phyloP scores from a whole-genome alignment of 2,113 vertebrate genomes.

The Capreolus pygargus region DNA sequence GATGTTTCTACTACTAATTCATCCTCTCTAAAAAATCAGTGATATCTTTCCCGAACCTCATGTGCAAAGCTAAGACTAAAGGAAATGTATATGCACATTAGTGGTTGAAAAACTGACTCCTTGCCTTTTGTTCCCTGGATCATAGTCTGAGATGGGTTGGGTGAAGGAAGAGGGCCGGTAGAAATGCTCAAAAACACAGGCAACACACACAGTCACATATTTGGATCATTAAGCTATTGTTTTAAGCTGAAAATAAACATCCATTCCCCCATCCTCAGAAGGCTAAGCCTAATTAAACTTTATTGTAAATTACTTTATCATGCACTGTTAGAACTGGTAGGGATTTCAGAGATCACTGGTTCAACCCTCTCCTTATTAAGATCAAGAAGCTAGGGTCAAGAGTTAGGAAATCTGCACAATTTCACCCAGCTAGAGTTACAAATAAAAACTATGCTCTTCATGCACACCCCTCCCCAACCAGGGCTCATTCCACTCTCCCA shows the following conservation, averaged over 20 bases:
- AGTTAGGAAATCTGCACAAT: not conserved
- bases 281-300: not conserved
- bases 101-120: not conserved
- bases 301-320: not conserved
- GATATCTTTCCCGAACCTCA: too few relatives aligned
- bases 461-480: too few relatives aligned
- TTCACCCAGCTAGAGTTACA: not conserved
- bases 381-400: not conserved
- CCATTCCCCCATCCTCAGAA: not conserved
- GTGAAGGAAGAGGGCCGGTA: not conserved
- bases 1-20: not conserved
- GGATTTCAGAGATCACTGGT: not conserved
- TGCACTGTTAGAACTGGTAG: not conserved
- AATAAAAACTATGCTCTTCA: not conserved
- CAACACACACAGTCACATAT: not conserved
- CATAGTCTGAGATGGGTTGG: fast-evolving
- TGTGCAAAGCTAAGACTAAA: not conserved
- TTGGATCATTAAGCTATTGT: not conserved
- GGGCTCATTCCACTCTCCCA: not conserved
- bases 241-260: not conserved
- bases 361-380: not conserved
- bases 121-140: not conserved
- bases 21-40: not conserved
- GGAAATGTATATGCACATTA: not conserved
- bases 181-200: not conserved